Evolutionary conservation across 1,140 invertebrate species (phyloP).

Genomic region (Neodiprion fabricii): DNA sequence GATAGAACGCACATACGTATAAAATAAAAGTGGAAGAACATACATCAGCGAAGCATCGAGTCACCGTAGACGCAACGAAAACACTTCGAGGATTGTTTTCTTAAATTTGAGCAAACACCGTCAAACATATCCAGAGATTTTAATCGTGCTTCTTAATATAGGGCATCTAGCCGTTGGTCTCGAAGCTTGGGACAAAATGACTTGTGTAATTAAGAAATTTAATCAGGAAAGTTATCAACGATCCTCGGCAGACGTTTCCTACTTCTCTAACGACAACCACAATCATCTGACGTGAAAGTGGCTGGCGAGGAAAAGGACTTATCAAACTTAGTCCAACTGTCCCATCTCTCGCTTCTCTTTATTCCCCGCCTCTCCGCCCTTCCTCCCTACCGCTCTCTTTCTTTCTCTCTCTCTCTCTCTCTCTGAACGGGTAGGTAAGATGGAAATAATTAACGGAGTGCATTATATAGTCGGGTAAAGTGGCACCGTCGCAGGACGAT

Average conservation of each 20-base stretch:
- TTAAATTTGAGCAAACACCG: too few species aligned
- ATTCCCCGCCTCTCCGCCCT: neutral
- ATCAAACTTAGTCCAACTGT: neutral
- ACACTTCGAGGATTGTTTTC: too few species aligned
- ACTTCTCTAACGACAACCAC: neutral
- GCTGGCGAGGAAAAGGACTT: neutral
- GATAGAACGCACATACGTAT: too few species aligned
- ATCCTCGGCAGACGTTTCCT: conserved; percentile 12
- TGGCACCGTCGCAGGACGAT: neutral
- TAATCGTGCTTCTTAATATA: too few species aligned
- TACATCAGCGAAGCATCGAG: too few species aligned
- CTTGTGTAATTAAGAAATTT: conserved; percentile 44
- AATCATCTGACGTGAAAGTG: neutral
- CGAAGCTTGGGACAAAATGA: neutral
- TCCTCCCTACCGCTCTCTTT: conserved; percentile 31
- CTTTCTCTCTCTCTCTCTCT: conserved; percentile 37
- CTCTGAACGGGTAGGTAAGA: conserved; percentile 29
- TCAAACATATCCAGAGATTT: too few species aligned
- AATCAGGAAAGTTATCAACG: conserved; percentile 46
- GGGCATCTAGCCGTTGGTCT: too few species aligned
- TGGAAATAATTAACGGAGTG: conserved; percentile 47
- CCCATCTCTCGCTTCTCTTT: conserved; percentile 21
- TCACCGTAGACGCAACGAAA: too few species aligned
- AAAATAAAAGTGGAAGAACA: too few species aligned
- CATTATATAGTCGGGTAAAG: conserved; percentile 31